Base-by-base conservation (phyloP, 1,140 invertebrate species). In the Eupeodes corollae region DNA sequence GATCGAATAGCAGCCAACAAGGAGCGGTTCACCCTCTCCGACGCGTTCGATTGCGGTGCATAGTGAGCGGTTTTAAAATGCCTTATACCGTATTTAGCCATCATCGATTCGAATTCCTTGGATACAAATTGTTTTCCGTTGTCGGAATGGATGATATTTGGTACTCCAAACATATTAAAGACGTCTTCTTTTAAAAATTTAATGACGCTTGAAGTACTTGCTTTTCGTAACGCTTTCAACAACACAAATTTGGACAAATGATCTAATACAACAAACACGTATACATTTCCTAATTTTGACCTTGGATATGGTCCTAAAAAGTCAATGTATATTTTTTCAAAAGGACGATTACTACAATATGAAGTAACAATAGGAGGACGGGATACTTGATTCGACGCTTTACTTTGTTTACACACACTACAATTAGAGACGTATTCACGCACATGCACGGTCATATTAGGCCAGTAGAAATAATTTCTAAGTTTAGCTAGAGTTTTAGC, bases 51-150 rank as follows among this genome's bases (percentile, higher is more conserved):
- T 37, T 37, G 35, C 15, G 35, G 15, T 16, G 35, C 3, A 37
- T 37, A 16, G 11, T 5, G 6, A 14, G 13, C 35, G 3, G 35
- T 37, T n/a, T 46, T 9, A 38, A 32, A 35, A 18, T 51, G 41
- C 31, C 10, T 47, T 15, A 47, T 35, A 1, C 49, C 49, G 31
- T 43, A 47, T 3, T 3, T 9, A 3, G 6, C 33, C 2, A 51
- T 15, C 13, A 51, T n/a, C 21, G 43, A 35, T 30, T 5, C 1
- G 16, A 42, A 31, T 33, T 30, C 8, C 2, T 12, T 8, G 1
- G 44, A 33, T 0, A 42, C 44, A 38, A 51, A 47, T 43, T 51
- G 49, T 18, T 40, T 44, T 16, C 46, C 50, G 19, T 51, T 48
- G 8, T 44, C 50, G 0, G 39, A 42, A 31, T 48, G 46, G 15